Percentiles rank a stretch among this genome's conserved stretches.
phyloP scores from a whole-genome alignment of 2,113 vertebrate species.

The Emberiza fucata region DNA sequence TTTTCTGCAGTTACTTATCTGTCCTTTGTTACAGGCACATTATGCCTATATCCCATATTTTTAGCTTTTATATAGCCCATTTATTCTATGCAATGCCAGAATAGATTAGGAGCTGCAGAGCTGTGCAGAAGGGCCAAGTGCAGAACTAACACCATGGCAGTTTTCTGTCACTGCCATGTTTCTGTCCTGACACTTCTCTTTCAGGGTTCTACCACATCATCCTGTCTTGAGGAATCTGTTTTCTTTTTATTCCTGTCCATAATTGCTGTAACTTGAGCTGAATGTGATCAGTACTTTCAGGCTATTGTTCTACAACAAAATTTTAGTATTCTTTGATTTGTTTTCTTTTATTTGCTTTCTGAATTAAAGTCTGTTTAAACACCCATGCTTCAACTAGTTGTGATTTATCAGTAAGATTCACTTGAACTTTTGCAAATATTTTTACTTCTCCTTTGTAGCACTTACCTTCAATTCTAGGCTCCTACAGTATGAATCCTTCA shows the following conservation, averaged over 20 bases:
- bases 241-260: background rate
- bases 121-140: background rate
- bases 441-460: background rate
- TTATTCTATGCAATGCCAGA: background rate
- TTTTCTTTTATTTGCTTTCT: background rate
- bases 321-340: background rate
- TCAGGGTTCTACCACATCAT: background rate
- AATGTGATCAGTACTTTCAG: background rate
- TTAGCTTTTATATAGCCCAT: background rate
- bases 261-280: background rate
- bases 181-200: background rate
- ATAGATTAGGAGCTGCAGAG: background rate
- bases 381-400: background rate
- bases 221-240: background rate
- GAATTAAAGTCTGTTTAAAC: background rate
- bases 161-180: background rate
- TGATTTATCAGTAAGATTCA: background rate
- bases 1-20: background rate
- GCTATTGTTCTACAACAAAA: background rate
- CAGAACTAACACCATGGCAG: background rate
- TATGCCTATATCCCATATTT: background rate
- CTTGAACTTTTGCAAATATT: background rate
- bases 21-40: background rate
- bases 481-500: background rate
- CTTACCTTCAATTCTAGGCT: background rate